Evolutionary conservation across 2,888 invertebrate genomes (phyloP), one percentile per base, ranked within the genome.

Genomic region (Drosophila engyochracea): DNA sequence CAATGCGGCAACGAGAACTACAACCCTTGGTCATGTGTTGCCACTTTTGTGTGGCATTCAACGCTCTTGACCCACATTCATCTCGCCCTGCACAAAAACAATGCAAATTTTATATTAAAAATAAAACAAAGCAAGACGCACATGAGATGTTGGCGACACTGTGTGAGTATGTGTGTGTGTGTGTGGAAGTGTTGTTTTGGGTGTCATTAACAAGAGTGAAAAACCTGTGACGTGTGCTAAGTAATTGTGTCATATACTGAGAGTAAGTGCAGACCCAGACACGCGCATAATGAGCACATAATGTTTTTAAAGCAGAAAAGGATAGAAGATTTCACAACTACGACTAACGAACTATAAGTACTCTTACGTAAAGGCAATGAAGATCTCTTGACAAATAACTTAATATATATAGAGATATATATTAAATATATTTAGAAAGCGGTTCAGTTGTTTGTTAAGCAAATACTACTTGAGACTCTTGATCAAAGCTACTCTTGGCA

Each of bases 21-120:
- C 44, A 60, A 53, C 49, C 68, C 62, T 63, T 77, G 69, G 61
- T 67, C 73, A 79, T 83, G 68, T 88, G 80, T 55, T 76, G 73
- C 55, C 69, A 74, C 62, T 70, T 83, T 28, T 47, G 61, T 69
- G 65, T 76, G 74, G 73, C 70, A 72, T 61, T 47, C 73, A 54
- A 74, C 70, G 90, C 74, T 87, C 90, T 87, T 87, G 86, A 87
- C 90, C 86, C 84, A 87, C 84, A 86, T 87, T 83, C 62, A 30
- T 30, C 9, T 9, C 52, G 64, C 76, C 61, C 59, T 63, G 41
- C 51, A 52, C 60, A 77, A 64, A 57, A 77, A 80, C 77, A 89
- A 82, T 85, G 78, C 62, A 86, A 85, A 83, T 83, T 82, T 82
- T 82, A 89, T 89, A 83, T 89, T 90, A 81, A 77, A 87, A 89